Evolutionary conservation across 2,888 invertebrate genomes (phyloP), one percentile per base, ranked within the genome.

Genomic region (Alsophila aescularia): DNA sequence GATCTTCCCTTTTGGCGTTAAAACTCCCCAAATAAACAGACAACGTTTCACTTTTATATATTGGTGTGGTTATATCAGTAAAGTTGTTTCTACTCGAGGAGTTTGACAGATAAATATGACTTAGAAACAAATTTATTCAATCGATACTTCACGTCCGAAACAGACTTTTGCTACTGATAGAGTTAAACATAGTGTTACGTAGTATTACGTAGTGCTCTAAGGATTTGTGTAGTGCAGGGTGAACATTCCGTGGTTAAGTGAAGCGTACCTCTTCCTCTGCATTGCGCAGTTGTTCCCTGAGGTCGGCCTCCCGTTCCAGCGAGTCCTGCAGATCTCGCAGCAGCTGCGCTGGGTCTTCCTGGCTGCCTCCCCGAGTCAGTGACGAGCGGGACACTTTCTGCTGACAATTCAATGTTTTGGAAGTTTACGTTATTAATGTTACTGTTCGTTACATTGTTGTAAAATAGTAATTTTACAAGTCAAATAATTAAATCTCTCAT

Each of bases 241-340:
- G n/a, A 32, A 8, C 2, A 7, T 24, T 15, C 7, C 13, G 21
- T 14, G 10, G 0, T 24, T 24, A 24, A 31, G 35, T 44, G 5
- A 14, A 40, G 27, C 14, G 13, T 88, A 96, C 96, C 94, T 98
- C 98, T 86, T 98, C 98, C 83, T 98, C 98, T 10, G 98, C 96
- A 83, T 97, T 98, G 63, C 95, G 94, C 9, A 98, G 88, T 81
- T 99, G 98, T 81, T 99, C 98, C 49, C 97, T 93, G 12, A 98
- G 90, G 88, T 99, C 98, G 0, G 97, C 97, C 84, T 99, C 98
- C 18, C 98, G 92, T 87, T 99, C 98, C 58, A 98, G 90, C 1
- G 97, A 96, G 87, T 98, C 98, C 78, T 97, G 96, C 13, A 98
- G 92, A 78, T 98, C 98, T 39, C 97, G 92, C 59, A 97, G 90